Percentiles rank a stretch among this genome's conserved stretches.
These are phyloP conservation scores for Caenorhabditis tropicalis DNA, from an alignment of 1,140 invertebrate species.

Conservation along the genomic window DNA sequence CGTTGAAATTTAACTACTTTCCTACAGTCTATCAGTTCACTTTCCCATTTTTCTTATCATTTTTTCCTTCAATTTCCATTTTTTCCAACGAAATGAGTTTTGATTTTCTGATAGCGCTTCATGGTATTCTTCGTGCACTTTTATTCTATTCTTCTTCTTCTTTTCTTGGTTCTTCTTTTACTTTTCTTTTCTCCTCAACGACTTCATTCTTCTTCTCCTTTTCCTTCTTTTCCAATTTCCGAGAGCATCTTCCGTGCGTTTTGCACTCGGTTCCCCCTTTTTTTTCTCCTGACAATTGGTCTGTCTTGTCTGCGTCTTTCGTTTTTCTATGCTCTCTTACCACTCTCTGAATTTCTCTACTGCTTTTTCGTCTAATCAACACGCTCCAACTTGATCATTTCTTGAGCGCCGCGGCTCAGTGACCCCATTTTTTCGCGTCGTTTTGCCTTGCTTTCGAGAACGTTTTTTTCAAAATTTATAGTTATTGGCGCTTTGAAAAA, in stretches of 20 bases:
- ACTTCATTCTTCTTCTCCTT: neutral
- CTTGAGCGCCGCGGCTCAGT: slow-evolving; percentile 16
- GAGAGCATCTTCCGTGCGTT: slow-evolving; percentile 11
- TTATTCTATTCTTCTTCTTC: neutral
- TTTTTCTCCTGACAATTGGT: slow-evolving; percentile 13
- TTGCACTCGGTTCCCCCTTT: neutral
- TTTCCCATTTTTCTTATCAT: neutral
- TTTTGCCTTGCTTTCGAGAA: neutral
- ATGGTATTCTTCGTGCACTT: neutral
- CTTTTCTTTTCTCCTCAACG: no score
- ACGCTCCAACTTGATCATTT: slow-evolving; percentile 40
- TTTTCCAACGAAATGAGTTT: neutral
- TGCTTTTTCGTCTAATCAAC: slow-evolving; percentile 28
- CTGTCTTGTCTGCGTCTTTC: neutral
- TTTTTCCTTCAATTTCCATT: neutral
- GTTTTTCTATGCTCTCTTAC: neutral
- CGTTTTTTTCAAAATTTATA: neutral
- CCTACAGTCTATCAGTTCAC: neutral
- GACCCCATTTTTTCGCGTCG: neutral
- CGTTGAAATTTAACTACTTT: no score
- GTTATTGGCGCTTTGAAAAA: neutral
- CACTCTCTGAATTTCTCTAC: neutral
- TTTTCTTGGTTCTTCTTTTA: neutral
- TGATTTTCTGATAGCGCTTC: neutral
- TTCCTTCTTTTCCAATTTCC: neutral